A percentile compares a stretch with the other conserved stretches of the same genome.
These are phyloP conservation scores for Xestia xanthographa DNA, from an alignment of 2,888 invertebrate species.

Conservation along the genomic window DNA sequence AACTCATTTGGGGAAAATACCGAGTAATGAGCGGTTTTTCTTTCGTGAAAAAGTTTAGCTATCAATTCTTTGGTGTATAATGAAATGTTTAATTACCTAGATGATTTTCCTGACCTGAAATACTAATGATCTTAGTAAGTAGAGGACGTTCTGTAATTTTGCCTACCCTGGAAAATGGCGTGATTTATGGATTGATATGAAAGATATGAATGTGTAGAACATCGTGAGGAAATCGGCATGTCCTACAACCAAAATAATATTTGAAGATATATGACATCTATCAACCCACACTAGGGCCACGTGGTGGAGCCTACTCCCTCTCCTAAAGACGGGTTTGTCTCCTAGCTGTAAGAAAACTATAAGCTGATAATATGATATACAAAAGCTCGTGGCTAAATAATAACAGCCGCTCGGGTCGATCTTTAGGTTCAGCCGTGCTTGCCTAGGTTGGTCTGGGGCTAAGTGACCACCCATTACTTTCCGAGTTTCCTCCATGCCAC, in stretches of 20 bases:
- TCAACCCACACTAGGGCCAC: neutral
- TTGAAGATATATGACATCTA: neutral
- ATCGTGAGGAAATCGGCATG: neutral
- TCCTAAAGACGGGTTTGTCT: neutral
- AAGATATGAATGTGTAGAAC: no score
- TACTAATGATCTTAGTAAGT: neutral
- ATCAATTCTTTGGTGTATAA: neutral
- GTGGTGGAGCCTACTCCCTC: neutral
- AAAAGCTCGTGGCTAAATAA: no score
- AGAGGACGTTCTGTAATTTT: neutral
- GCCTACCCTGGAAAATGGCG: neutral
- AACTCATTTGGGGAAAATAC: constrained; percentile 38
- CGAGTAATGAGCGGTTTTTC: constrained; percentile 34
- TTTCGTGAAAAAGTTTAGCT: constrained; percentile 8
- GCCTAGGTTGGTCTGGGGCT: no score
- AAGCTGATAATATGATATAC: neutral
- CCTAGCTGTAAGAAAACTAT: neutral
- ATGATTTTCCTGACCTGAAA: neutral
- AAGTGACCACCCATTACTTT: no score
- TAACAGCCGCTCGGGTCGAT: no score
- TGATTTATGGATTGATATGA: no score
- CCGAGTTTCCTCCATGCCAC: no score
- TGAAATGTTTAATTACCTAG: neutral
- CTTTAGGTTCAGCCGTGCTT: no score
- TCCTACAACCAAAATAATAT: neutral